Evolutionary conservation across 2,113 vertebrate species (phyloP).

Genomic region (Tenebrosternarchus preto): DNA sequence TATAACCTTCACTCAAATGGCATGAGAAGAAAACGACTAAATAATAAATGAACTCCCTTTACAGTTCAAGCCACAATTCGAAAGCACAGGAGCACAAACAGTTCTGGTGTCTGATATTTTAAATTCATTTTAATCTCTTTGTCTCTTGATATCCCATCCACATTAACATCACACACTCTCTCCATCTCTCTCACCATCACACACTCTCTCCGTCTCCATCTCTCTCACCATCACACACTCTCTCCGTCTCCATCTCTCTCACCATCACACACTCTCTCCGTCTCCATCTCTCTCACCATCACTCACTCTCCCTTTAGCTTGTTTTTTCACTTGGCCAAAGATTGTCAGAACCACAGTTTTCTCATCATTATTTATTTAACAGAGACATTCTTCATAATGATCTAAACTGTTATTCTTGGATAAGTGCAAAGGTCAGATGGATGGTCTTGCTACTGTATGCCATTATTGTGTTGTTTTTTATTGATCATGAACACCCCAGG

Average conservation of each 20-base stretch:
- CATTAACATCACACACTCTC: too few species aligned
- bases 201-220: not conserved
- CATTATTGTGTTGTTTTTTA: not conserved
- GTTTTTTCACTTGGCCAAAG: not conserved
- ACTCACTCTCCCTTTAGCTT: slow-evolving; percentile 11
- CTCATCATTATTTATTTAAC: not conserved
- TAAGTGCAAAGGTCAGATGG: slow-evolving; percentile 1
- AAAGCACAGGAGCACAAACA: slow-evolving; percentile 41
- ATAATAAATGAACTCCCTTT: slow-evolving; percentile 49
- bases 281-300: slow-evolving; percentile 2
- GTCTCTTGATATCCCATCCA: not conserved
- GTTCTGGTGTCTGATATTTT: not conserved
- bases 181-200: not conserved
- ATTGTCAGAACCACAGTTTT: not conserved
- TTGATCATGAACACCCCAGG: not conserved
- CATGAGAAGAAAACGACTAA: slow-evolving; percentile 31
- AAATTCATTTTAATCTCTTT: slow-evolving; percentile 8
- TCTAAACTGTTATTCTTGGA: not conserved
- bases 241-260: not conserved
- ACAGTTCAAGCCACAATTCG: slow-evolving; percentile 50
- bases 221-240: slow-evolving; percentile 25
- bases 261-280: not conserved
- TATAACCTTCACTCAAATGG: slow-evolving; percentile 51
- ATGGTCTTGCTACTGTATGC: not conserved
- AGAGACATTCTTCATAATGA: not conserved